phyloP scores from a whole-genome alignment of 1,140 invertebrate species.

The Drosophila triauraria region DNA sequence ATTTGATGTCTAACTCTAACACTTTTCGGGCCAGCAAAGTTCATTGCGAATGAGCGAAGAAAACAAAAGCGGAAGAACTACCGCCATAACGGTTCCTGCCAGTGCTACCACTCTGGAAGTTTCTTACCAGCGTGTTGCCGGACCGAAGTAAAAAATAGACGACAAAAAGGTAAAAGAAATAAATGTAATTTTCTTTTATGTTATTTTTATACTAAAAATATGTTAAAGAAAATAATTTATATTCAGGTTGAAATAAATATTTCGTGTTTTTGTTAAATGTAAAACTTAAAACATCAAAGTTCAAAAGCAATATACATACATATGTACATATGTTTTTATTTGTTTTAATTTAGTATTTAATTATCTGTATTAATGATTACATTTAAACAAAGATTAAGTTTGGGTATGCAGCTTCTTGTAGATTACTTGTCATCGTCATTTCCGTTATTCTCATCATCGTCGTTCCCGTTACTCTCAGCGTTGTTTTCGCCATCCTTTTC shows the following conservation, averaged over 20 bases:
- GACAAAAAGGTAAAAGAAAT: neutral
- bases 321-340: neutral
- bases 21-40: neutral
- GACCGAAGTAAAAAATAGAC: neutral
- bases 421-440: neutral
- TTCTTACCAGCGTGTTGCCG: neutral
- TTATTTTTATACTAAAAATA: neutral
- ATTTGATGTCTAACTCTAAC: neutral
- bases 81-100: conserved; percentile 18
- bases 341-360: neutral
- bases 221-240: too few species aligned
- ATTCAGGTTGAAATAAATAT: too few species aligned
- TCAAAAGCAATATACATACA: too few species aligned
- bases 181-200: too few species aligned
- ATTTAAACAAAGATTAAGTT: too few species aligned
- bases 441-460: too few species aligned
- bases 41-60: conserved; percentile 17
- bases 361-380: too few species aligned
- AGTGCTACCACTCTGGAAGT: conserved; percentile 1
- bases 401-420: too few species aligned
- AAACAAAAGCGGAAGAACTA: conserved; percentile 24
- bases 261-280: too few species aligned
- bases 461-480: too few species aligned
- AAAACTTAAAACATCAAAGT: too few species aligned
- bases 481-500: too few species aligned